Base-by-base conservation (phyloP, 1,140 invertebrate genomes). In the Scaptomyza pallida region DNA sequence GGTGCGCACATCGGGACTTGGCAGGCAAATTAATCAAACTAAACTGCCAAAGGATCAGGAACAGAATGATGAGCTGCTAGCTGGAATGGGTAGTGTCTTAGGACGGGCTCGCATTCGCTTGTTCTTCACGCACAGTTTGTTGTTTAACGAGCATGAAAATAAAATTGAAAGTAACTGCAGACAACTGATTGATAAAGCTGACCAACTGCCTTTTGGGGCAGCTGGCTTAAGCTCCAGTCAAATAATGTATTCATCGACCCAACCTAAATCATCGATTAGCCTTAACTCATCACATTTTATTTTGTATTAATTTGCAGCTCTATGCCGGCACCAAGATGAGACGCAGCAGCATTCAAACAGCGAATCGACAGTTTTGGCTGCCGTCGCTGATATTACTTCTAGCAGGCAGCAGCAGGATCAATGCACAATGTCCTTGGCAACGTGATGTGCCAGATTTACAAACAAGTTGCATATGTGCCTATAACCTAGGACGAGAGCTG, bases 381-480 rank as follows among this genome's bases (percentile, higher is more conserved):
- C 43, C 61, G 33, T 15, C 72, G 40, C 51, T 82, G 16, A 47
- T 79, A 10, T 61, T 76, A 30, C 26, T 60, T 1, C 40, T 75
- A 15, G 48, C 64, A 5, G 37, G 44, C 19, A 52, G 78, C 91
- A 15, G 86, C 90, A 33, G 75, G 91, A 17, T 85, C 90, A 33
- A 54, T 33, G 70, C 94, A 2, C 95, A 97, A 88, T 98, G 97
- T 91, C 97, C 97, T 0, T 98, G 97, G 97, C 94, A 95, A 63
- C 92, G 94, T 23, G 93, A 94, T 69, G 92, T 94, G 15, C 91
- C 93, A 5, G 95, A 96, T 50, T 93, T 98, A 41, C 96, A 97
- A 79, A 94, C 95, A n/a, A 94, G 96, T 8, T 98, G 97, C 91
- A 94, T 97, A 30, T 98, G 97, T 90, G 96, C 97, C 47, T 95